Conservation (phyloP, 2,797 vertebrate species). For the Eupleurogrammus muticus region DNA sequence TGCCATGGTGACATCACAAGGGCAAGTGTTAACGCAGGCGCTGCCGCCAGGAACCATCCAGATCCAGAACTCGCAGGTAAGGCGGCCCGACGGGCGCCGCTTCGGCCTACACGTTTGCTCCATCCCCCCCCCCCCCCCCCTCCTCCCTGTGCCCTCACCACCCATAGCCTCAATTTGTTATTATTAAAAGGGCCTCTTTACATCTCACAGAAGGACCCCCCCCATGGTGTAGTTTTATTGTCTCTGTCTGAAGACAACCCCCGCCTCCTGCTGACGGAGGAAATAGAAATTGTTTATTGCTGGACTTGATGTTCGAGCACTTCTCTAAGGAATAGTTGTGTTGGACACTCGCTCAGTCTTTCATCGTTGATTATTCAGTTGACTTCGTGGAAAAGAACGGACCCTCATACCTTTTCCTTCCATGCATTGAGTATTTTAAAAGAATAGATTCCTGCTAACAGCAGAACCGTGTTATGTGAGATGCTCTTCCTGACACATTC, state of each 20-base stretch:
- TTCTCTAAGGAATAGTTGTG: constrained; percentile 24
- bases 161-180: constrained; percentile 52
- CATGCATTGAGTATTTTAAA: constrained; percentile 10
- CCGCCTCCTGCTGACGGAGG: constrained; percentile 47
- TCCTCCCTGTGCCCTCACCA: constrained; percentile 12
- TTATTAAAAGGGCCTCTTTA: constrained; percentile 50
- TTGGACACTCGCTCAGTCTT: not conserved
- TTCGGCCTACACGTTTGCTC: not conserved
- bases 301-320: constrained; percentile 36
- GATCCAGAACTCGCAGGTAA: constrained; percentile 97
- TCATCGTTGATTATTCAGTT: not conserved
- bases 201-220: constrained; percentile 41
- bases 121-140: too few species aligned
- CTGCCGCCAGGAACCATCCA: constrained; percentile 95
- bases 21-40: constrained; percentile 96
- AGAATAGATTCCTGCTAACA: not conserved
- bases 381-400: constrained; percentile 1
- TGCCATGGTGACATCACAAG: constrained; percentile 99
- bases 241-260: constrained; percentile 55
- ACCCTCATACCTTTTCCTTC: not conserved
- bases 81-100: constrained; percentile 24
- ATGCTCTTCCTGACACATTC: too few species aligned
- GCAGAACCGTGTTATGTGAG: too few species aligned
- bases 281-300: constrained; percentile 67
- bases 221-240: constrained; percentile 43